phyloP scores from a whole-genome alignment of 2,888 invertebrate genomes.

The Caenorhabditis plicata region DNA sequence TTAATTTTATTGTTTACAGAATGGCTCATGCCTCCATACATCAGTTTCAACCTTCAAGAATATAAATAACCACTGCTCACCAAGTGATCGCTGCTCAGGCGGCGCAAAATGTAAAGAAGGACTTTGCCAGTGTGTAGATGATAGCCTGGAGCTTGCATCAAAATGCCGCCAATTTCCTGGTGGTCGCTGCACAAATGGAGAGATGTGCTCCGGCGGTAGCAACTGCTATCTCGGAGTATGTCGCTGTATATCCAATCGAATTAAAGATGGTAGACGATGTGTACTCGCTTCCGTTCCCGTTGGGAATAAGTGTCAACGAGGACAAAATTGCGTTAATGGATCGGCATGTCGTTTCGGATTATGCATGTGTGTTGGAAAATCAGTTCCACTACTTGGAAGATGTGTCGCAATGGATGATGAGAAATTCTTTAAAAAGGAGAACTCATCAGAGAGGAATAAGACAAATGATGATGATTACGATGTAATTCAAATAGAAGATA shows the following conservation, averaged over 20 bases:
- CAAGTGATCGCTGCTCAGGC: constrained; percentile 55
- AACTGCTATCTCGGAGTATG: constrained; percentile 58
- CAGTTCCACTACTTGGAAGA: constrained; percentile 33
- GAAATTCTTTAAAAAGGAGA: no score
- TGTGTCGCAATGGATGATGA: constrained; percentile 35
- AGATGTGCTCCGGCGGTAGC: constrained; percentile 58
- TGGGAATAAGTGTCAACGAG: constrained; percentile 54
- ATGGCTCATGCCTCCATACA: constrained; percentile 29
- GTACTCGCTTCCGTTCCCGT: constrained; percentile 36
- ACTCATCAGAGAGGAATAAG: no score
- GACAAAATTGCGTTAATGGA: constrained; percentile 54
- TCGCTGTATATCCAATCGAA: constrained; percentile 46
- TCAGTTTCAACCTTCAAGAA: constrained; percentile 37
- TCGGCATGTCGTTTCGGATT: constrained; percentile 56
- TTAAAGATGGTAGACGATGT: constrained; percentile 39
- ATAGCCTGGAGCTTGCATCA: constrained; percentile 45
- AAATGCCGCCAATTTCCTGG: constrained; percentile 37
- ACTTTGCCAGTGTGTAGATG: constrained; percentile 58
- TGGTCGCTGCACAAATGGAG: constrained; percentile 48
- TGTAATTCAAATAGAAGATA: no score
- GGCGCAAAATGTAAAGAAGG: constrained; percentile 54
- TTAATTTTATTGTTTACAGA: constrained; percentile 25
- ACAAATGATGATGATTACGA: no score
- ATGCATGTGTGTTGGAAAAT: constrained; percentile 52
- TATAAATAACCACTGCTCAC: constrained; percentile 47